phyloP scores from a whole-genome alignment of 2,113 vertebrate genomes.

The Lasiurus borealis region DNA sequence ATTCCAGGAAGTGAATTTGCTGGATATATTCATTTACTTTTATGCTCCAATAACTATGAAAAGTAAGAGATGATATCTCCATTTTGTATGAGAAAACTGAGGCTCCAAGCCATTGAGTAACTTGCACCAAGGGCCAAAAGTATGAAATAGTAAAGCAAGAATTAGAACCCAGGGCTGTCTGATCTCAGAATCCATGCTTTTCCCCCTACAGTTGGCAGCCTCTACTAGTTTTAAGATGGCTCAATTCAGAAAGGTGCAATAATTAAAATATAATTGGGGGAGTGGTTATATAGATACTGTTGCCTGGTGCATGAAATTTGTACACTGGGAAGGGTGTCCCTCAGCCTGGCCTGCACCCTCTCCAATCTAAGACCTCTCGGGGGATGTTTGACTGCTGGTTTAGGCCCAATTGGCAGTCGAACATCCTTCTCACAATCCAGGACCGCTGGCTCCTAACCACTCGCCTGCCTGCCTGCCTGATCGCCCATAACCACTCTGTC shows the following conservation, averaged over 20 bases:
- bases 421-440: too few relatives aligned
- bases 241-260: slow-evolving; percentile 28
- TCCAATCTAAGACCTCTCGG: too few relatives aligned
- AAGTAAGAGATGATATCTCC: not conserved
- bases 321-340: too few relatives aligned
- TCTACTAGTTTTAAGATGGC: slow-evolving; percentile 27
- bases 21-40: slow-evolving; percentile 40
- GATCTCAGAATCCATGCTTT: not conserved
- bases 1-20: slow-evolving; percentile 6
- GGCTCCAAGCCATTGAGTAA: not conserved
- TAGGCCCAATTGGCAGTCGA: too few relatives aligned
- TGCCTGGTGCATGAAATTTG: too few relatives aligned
- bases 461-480: too few relatives aligned
- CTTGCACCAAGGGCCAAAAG: not conserved
- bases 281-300: too few relatives aligned
- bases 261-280: slow-evolving; percentile 1
- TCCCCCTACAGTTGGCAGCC: not conserved
- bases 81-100: slow-evolving; percentile 39
- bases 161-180: not conserved
- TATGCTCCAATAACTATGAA: slow-evolving; percentile 21
- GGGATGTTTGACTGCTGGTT: too few relatives aligned
- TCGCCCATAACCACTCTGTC: too few relatives aligned
- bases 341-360: too few relatives aligned
- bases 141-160: slow-evolving; percentile 26
- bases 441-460: too few relatives aligned